These are phyloP conservation scores for Myiozetetes cayanensis DNA, from an alignment of 2,113 vertebrate genomes.

Conservation along the genomic window DNA sequence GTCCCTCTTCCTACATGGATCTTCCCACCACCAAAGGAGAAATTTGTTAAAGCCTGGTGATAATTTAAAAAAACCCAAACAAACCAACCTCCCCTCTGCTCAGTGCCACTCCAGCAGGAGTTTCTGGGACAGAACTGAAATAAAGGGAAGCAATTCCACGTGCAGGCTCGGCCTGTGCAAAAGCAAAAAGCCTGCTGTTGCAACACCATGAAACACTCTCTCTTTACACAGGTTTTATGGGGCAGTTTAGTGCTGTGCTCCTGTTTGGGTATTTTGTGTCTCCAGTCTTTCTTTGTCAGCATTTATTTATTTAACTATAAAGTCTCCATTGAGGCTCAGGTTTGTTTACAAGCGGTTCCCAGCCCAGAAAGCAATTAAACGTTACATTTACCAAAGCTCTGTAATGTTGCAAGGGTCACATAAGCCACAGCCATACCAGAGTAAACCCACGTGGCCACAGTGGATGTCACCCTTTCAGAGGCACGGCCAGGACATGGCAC, in stretches of 20 bases:
- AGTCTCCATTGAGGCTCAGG: background rate
- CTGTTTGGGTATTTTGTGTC: background rate
- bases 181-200: background rate
- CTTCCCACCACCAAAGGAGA: background rate
- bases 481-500: background rate
- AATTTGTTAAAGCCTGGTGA: background rate
- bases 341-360: slow-evolving; percentile 38
- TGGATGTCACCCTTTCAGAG: background rate
- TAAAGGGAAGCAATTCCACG: background rate
- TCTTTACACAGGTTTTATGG: slow-evolving; percentile 38
- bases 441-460: background rate
- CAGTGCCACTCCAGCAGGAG: background rate
- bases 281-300: slow-evolving; percentile 13
- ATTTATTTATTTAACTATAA: slow-evolving; percentile 40
- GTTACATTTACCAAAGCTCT: background rate
- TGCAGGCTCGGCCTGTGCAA: background rate
- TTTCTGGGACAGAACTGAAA: background rate
- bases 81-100: background rate
- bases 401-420: background rate
- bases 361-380: slow-evolving; percentile 18
- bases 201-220: background rate
- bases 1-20: background rate
- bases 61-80: background rate
- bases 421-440: background rate
- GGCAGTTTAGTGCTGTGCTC: background rate